Conservation (phyloP, 2,888 invertebrate species). For the Macrophya alboannulata region DNA sequence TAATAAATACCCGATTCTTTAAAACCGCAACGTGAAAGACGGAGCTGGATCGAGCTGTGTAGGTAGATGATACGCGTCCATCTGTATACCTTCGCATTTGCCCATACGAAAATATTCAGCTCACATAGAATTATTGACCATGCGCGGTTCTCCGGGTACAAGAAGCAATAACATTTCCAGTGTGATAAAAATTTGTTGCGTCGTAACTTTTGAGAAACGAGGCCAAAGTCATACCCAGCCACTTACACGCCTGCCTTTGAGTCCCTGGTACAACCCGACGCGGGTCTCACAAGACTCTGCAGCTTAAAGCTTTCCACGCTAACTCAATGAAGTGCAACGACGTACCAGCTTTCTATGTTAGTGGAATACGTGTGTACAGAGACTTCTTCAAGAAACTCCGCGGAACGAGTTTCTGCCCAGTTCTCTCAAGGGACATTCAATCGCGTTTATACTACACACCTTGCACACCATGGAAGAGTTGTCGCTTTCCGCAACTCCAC, state of each 20-base stretch:
- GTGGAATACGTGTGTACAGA: not conserved
- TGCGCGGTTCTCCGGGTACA: conserved; percentile 9
- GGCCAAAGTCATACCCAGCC: conserved; percentile 53
- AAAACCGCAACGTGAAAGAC: not conserved
- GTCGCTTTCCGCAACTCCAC: not conserved
- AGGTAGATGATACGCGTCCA: not conserved
- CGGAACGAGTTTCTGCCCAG: conserved; percentile 25
- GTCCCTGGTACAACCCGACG: conserved; percentile 17
- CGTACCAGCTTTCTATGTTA: not conserved
- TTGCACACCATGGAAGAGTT: conserved; percentile 1
- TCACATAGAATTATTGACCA: conserved; percentile 44
- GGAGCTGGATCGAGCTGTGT: not conserved
- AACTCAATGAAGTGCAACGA: conserved; percentile 18
- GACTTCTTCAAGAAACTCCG: conserved; percentile 31
- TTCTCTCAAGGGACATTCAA: conserved; percentile 45
- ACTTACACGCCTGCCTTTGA: conserved; percentile 48
- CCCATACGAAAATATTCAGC: not conserved
- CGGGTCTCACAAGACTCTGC: conserved; percentile 23
- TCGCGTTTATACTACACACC: conserved; percentile 37
- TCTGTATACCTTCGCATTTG: not conserved
- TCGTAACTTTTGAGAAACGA: conserved; percentile 50
- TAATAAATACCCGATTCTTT: not conserved
- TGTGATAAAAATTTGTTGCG: conserved; percentile 51
- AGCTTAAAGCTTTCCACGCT: conserved; percentile 34
- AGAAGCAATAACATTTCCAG: conserved; percentile 33